phyloP scores from a whole-genome alignment of 1,140 invertebrate genomes.

The Drosophila murphyi region DNA sequence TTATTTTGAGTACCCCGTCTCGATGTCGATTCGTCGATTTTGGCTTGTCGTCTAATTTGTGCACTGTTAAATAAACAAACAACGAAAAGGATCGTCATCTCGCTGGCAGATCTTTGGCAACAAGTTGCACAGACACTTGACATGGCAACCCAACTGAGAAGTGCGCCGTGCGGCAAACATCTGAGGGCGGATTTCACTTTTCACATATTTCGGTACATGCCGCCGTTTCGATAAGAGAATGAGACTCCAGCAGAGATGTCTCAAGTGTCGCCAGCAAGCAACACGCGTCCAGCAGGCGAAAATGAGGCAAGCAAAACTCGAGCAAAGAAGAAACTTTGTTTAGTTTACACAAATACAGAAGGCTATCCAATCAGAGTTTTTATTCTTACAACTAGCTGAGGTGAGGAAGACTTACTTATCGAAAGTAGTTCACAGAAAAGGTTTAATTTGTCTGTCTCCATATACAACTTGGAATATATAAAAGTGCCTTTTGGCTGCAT shows the following conservation, averaged over 20 bases:
- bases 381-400: too few species aligned
- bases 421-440: too few species aligned
- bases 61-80: conserved; percentile 83
- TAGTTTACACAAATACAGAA: too few species aligned
- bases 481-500: too few species aligned
- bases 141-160: not conserved
- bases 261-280: conserved; percentile 48
- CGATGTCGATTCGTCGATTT: conserved; percentile 20
- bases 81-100: conserved; percentile 31
- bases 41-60: conserved; percentile 73
- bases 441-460: too few species aligned
- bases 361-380: too few species aligned
- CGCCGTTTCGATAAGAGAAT: conserved; percentile 63
- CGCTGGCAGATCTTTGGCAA: conserved; percentile 1
- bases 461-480: too few species aligned
- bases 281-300: conserved; percentile 50
- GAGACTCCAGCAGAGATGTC: conserved; percentile 6
- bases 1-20: not conserved
- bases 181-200: conserved; percentile 54
- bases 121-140: conserved; percentile 15
- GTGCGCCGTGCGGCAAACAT: conserved; percentile 40
- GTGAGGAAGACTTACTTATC: too few species aligned
- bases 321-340: conserved; percentile 25
- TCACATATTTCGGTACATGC: conserved; percentile 33
- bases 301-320: not conserved